Conservation (phyloP, 2,797 vertebrate species). For the Huso huso region DNA sequence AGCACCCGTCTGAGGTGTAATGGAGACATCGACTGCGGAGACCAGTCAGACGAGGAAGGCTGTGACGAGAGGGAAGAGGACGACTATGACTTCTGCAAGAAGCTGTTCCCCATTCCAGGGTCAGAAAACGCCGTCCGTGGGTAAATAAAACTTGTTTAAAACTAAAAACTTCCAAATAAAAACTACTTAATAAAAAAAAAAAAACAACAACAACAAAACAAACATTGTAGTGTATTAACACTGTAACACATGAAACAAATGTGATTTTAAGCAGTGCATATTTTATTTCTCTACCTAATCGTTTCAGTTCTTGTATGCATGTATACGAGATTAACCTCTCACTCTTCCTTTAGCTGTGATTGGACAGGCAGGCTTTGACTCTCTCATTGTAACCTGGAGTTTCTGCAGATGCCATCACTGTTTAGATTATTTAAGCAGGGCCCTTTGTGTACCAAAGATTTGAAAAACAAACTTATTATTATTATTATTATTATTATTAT, state of each 20-base stretch:
- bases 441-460: too few species aligned
- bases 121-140: slow-evolving; percentile 59
- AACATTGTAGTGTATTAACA: neutral
- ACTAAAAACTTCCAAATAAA: neutral
- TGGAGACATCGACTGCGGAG: slow-evolving; percentile 70
- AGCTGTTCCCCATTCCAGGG: slow-evolving; percentile 68
- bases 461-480: too few species aligned
- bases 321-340: too few species aligned
- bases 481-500: too few species aligned
- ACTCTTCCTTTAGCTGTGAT: too few species aligned
- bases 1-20: slow-evolving; percentile 73
- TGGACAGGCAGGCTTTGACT: neutral
- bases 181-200: neutral
- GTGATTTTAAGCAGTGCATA: too few species aligned
- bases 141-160: slow-evolving; percentile 44
- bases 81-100: slow-evolving; percentile 54
- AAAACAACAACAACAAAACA: neutral
- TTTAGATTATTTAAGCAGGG: too few species aligned
- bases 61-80: slow-evolving; percentile 48
- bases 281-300: too few species aligned
- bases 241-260: too few species aligned
- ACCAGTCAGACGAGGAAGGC: slow-evolving; percentile 66
- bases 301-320: too few species aligned
- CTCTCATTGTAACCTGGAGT: too few species aligned
- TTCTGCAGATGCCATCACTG: too few species aligned